Conservation (phyloP, 2,888 invertebrate genomes). For the Scaeva pyrastri region DNA sequence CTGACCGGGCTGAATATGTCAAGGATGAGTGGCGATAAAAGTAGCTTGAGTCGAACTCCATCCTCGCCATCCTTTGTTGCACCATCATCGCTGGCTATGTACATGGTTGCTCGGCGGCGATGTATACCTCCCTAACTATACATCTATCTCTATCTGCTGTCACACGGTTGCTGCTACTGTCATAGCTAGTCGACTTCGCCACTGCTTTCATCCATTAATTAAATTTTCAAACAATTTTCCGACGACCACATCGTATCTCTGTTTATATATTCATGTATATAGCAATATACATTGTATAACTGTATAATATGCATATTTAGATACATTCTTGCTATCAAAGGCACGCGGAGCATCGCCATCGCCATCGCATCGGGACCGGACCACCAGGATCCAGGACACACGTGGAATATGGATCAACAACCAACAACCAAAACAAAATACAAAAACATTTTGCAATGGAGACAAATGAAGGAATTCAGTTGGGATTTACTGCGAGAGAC, state of each 20-base stretch:
- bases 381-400: conserved; percentile 46
- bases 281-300: not conserved
- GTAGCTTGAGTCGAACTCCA: conserved; percentile 1
- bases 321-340: conserved; percentile 3
- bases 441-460: conserved; percentile 15
- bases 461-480: conserved; percentile 50
- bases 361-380: too few relatives aligned
- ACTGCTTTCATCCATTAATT: conserved; percentile 68
- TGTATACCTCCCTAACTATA: not conserved
- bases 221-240: conserved; percentile 75
- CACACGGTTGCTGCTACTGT: conserved; percentile 47
- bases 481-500: conserved; percentile 35
- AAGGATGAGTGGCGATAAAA: conserved; percentile 3
- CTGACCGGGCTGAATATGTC: not conserved
- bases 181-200: conserved; percentile 4
- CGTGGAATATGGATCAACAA: conserved; percentile 60
- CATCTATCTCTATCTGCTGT: conserved; percentile 8
- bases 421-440: conserved; percentile 40
- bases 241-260: conserved; percentile 62
- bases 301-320: conserved; percentile 13
- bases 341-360: not conserved
- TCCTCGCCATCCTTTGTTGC: conserved; percentile 46
- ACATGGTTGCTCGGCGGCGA: conserved; percentile 18
- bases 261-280: conserved; percentile 40
- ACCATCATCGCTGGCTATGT: conserved; percentile 26